Conservation (phyloP, 2,797 vertebrate genomes). For the Eospalax fontanierii region DNA sequence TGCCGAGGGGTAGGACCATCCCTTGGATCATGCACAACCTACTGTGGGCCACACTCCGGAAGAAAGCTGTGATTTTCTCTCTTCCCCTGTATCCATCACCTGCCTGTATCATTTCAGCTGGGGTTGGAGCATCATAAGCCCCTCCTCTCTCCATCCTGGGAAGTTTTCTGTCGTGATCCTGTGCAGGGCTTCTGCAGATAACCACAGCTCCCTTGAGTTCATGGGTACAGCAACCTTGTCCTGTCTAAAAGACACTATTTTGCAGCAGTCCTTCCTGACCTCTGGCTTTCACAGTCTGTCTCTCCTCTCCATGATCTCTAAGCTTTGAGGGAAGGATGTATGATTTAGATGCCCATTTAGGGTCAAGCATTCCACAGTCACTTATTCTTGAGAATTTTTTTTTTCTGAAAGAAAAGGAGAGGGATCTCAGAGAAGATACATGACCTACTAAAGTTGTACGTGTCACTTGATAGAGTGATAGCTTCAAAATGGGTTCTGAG, state of each 20-base stretch:
- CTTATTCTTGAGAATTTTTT: neutral
- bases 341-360: neutral
- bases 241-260: neutral
- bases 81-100: no score
- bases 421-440: neutral
- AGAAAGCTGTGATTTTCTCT: no score
- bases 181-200: no score
- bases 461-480: neutral
- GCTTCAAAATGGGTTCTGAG: constrained; percentile 39
- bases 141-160: neutral
- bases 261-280: no score
- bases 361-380: neutral
- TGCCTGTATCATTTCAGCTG: neutral
- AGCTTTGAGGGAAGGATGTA: neutral
- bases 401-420: constrained; percentile 53
- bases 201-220: neutral
- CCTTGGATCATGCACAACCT: neutral
- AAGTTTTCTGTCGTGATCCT: neutral
- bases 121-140: neutral
- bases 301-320: neutral
- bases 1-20: neutral
- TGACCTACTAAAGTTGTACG: neutral
- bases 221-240: neutral
- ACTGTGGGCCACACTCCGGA: neutral
- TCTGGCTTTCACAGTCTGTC: no score